Conservation (phyloP, 2,113 vertebrate species). For the Thinocorus orbignyianus region DNA sequence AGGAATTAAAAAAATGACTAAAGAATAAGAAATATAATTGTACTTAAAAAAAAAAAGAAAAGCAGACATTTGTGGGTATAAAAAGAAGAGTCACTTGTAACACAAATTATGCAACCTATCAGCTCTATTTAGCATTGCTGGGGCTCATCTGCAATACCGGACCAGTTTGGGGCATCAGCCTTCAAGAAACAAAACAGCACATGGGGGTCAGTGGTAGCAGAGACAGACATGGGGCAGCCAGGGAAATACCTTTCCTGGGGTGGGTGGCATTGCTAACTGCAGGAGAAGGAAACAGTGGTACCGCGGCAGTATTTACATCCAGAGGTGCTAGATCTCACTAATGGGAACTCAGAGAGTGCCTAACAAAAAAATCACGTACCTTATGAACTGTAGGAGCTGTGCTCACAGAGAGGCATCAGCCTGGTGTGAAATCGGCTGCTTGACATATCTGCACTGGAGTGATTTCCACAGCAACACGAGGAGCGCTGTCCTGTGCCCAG, state of each 20-base stretch:
- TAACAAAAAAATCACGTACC: not conserved
- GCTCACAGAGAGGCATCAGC: not conserved
- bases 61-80: not conserved
- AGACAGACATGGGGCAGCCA: not conserved
- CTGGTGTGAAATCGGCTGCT: not conserved
- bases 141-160: not conserved
- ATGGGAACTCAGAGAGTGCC: not conserved
- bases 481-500: fast-evolving
- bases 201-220: not conserved
- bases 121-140: not conserved
- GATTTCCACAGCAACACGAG: not conserved
- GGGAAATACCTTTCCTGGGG: not conserved
- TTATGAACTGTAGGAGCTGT: not conserved
- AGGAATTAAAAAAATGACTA: not conserved
- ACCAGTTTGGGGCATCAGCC: not conserved
- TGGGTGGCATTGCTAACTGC: fast-evolving
- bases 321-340: not conserved
- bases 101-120: not conserved
- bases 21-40: not conserved
- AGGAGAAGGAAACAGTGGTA: fast-evolving
- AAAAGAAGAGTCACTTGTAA: not conserved
- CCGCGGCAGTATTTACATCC: not conserved
- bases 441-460: not conserved
- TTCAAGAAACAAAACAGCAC: not conserved
- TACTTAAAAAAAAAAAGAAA: not conserved